A percentile compares a stretch with the other conserved stretches of the same genome.
Conservation (phyloP, 2,797 vertebrate genomes). For the Prunella strophiata region DNA sequence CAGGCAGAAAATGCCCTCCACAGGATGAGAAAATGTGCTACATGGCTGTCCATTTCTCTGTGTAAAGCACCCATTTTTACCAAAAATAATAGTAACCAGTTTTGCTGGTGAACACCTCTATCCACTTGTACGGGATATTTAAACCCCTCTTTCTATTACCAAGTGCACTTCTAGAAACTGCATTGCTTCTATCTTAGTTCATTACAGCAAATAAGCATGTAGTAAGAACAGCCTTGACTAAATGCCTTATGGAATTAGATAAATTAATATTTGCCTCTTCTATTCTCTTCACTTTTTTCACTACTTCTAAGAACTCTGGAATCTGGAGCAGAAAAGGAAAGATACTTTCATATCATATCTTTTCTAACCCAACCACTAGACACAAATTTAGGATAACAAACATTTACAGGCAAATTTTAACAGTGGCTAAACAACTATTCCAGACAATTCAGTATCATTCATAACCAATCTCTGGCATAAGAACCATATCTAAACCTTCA, state of each 20-base stretch:
- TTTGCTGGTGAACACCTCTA: not conserved
- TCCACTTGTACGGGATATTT: not conserved
- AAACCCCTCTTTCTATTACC: not conserved
- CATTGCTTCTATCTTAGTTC: not conserved
- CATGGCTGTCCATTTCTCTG: not conserved
- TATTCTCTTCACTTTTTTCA: not conserved
- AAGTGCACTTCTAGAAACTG: not conserved
- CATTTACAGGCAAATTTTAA: not conserved
- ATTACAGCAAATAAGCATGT: not conserved
- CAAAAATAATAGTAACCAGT: not conserved
- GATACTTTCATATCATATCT: not conserved
- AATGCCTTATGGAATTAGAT: not conserved
- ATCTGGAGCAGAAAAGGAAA: not conserved
- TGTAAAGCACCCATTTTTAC: not conserved
- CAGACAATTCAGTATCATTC: not conserved
- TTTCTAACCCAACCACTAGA: not conserved
- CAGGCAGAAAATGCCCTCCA: conserved; percentile 81
- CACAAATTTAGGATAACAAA: not conserved
- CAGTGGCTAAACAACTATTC: not conserved
- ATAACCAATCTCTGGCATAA: not conserved
- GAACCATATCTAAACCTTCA: not conserved
- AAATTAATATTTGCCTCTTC: not conserved
- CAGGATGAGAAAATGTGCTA: conserved; percentile 79
- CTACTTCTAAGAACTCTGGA: not conserved
- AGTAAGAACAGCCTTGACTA: not conserved